Base-by-base conservation (phyloP, 2,113 vertebrate species). In the Choloepus hoffmanni region DNA sequence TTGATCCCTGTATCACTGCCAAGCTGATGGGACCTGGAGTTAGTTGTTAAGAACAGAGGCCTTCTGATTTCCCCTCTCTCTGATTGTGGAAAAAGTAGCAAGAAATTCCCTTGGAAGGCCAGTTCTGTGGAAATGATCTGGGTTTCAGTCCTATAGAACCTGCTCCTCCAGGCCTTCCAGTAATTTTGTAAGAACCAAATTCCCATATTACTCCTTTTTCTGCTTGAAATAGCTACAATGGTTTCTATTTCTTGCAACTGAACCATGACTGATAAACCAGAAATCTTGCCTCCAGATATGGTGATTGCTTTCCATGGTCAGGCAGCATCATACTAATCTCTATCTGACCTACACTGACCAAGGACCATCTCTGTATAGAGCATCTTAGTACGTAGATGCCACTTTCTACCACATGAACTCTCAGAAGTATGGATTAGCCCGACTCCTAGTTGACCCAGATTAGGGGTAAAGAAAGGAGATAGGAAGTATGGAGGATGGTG, bases 301-400 rank as follows among this genome's bases (percentile, higher is more conserved):
- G 33, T 10, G 4, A 30, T 89, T 55, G 14, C 16, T 72, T 82
- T 78, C 62, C 40, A 1, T 33, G 19, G 21, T 48, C 5, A 78
- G 23, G 13, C 23, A n/a, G 30, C 6, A 78, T 24, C 2, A 7
- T 0, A 2, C 36, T 7, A 1, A n/a, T 13, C 12, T 81, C 18
- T 60, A 12, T 3, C 2, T 36, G 18, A 28, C 33, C 14, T 28
- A 14, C 43, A 45, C 13, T 14, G 21, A 45, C 36, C 11, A 45
- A 24, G 10, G 9, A 9, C 3, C 36, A 30, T 74, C 36, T 73
- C 23, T 45, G 24, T 74, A 10, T 5, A 8, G 11, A 40, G 24
- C 1, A 13, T 53, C 85, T 45, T 36, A 18, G 12, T n/a, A 23
- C 1, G 63, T 0, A 36, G 36, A 36, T 36, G 36, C 36, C 36